phyloP scores from a whole-genome alignment of 2,797 vertebrate genomes.

The Tauraco hartlaubi region DNA sequence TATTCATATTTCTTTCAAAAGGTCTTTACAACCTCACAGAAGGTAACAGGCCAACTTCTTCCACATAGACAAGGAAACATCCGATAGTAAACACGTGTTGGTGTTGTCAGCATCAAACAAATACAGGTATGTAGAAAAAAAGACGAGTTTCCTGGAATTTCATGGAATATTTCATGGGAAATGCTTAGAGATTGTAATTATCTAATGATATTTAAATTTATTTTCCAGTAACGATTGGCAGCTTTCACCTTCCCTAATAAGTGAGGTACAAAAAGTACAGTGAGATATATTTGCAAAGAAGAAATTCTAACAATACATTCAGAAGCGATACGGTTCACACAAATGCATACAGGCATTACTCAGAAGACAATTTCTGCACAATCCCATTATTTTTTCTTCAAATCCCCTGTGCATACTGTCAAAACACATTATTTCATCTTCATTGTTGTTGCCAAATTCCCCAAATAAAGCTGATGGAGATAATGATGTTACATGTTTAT shows the following conservation, averaged over 20 bases:
- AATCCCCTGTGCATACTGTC: conserved; percentile 65
- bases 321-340: background rate
- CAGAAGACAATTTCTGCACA: background rate
- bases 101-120: background rate
- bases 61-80: background rate
- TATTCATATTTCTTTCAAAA: background rate
- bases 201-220: background rate
- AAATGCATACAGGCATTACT: background rate
- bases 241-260: background rate
- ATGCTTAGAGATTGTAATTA: background rate
- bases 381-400: conserved; percentile 42
- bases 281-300: background rate
- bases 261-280: background rate
- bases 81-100: background rate
- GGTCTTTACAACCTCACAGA: background rate
- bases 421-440: conserved; percentile 74
- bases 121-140: background rate
- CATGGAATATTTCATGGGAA: background rate
- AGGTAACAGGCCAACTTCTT: background rate
- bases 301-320: background rate
- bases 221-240: background rate
- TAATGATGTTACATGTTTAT: conserved; percentile 27
- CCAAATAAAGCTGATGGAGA: conserved; percentile 48
- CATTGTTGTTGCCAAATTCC: conserved; percentile 57
- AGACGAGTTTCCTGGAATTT: background rate